Evolutionary conservation across 2,888 invertebrate species (phyloP).

Genomic region (Chymomyza procnemis): DNA sequence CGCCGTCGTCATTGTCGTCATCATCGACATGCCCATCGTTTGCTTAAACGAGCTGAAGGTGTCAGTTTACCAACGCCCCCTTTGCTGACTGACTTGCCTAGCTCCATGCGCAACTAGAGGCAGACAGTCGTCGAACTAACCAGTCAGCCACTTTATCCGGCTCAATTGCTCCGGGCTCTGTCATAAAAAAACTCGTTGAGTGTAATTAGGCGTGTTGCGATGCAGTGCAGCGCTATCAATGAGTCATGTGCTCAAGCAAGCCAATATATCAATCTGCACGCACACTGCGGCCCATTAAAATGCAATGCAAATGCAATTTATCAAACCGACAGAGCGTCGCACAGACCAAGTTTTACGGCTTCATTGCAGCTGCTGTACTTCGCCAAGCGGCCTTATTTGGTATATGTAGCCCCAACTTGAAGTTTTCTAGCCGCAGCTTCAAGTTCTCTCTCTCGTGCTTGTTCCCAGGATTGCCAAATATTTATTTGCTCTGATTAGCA

Average conservation of each 20-base stretch:
- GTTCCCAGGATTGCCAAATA: slow-evolving; percentile 37
- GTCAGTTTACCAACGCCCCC: slow-evolving; percentile 46
- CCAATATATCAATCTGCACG: slow-evolving; percentile 46
- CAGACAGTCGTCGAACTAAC: slow-evolving; percentile 8
- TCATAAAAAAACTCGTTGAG: slow-evolving; percentile 51
- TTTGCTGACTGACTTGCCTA: slow-evolving; percentile 15
- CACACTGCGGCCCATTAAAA: slow-evolving; percentile 44
- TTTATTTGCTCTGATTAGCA: slow-evolving; percentile 50
- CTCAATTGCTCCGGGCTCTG: slow-evolving; percentile 29
- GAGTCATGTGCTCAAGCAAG: slow-evolving; percentile 37
- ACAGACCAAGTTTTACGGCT: not conserved
- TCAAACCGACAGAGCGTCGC: not conserved
- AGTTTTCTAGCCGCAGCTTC: slow-evolving; percentile 1
- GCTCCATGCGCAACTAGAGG: not conserved
- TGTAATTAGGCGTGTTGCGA: slow-evolving; percentile 56
- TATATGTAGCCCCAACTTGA: slow-evolving; percentile 12
- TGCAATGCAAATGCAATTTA: slow-evolving; percentile 32
- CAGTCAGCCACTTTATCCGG: slow-evolving; percentile 14
- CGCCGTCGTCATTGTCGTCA: not conserved
- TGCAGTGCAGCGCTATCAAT: slow-evolving; percentile 30
- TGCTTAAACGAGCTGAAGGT: slow-evolving; percentile 41
- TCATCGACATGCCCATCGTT: not conserved
- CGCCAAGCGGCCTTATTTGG: not conserved
- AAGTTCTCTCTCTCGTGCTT: slow-evolving; percentile 47
- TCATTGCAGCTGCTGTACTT: slow-evolving; percentile 9